Percentiles rank a stretch among this genome's conserved stretches.
Evolutionary conservation across 2,888 invertebrate genomes (phyloP).

Genomic region (Cremastinae sp.): DNA sequence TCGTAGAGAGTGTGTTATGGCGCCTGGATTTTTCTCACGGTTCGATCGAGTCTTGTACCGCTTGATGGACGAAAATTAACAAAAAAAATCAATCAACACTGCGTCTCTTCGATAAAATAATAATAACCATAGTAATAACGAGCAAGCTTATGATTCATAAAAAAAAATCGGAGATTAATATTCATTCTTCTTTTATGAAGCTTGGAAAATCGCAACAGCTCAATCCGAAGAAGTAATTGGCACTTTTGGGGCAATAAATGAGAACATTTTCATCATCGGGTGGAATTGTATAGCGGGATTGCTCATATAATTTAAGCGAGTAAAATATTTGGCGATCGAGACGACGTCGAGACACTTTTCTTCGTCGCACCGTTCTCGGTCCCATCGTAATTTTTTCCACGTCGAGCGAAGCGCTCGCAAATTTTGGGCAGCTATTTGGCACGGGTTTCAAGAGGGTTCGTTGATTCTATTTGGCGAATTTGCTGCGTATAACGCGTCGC

Average conservation of each 20-base stretch:
- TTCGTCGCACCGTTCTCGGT: too few species aligned
- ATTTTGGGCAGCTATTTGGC: too few species aligned
- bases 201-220: neutral
- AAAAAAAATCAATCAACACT: slow-evolving; percentile 45
- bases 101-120: slow-evolving; percentile 34
- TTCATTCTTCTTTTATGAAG: neutral
- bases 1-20: slow-evolving; percentile 49
- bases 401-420: too few species aligned
- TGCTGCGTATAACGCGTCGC: neutral
- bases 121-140: slow-evolving; percentile 26
- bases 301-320: too few species aligned
- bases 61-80: too few species aligned
- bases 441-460: neutral
- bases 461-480: slow-evolving; percentile 9
- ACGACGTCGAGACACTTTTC: too few species aligned
- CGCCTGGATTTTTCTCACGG: slow-evolving; percentile 61
- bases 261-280: too few species aligned
- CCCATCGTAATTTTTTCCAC: too few species aligned
- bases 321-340: too few species aligned
- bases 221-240: neutral
- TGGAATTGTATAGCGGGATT: too few species aligned
- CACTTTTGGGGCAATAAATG: neutral
- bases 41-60: slow-evolving; percentile 46
- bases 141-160: slow-evolving; percentile 8
- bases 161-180: slow-evolving; percentile 1